Evolutionary conservation across 2,888 invertebrate genomes (phyloP), one percentile per base, ranked within the genome.

Genomic region (Gastracanthus pulcherrimus): DNA sequence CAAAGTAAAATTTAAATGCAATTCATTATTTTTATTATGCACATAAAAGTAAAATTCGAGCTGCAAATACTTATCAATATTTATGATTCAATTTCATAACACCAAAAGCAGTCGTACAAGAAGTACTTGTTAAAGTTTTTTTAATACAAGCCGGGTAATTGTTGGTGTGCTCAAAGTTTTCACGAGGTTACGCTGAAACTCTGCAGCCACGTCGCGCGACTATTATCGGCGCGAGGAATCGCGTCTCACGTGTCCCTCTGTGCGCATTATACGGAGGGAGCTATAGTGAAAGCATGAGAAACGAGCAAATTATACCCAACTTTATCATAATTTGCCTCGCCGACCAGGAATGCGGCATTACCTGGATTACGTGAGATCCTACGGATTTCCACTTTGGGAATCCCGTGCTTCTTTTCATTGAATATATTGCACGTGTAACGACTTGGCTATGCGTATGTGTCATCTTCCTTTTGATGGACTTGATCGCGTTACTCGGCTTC

Each of bases 241-340:
- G 67, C 38, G 51, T 78, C 81, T 78, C 82, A 67, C 82, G 75
- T 76, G 84, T 85, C 84, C 84, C 83, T 79, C 81, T 84, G 60
- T 81, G 45, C 66, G 29, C 26, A 62, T 31, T 29, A 16, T 29
- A n/a, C 3, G 19, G 2, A 31, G n/a, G 9, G n/a, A n/a, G n/a
- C n/a, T 4, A 6, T 51, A 76, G 87, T 86, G 87, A 88, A 87
- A 87, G 86, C 86, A 85, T 87, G 86, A 88, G 85, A 87, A 87
- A 88, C 87, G 88, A 85, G 83, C 83, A 82, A 86, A 88, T 88
- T 87, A 88, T 87, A 85, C 86, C 84, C 82, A 84, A 86, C 85
- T 86, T 87, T 86, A 87, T 85, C 87, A 85, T 88, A 87, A 88
- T 85, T 88, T 85, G 84, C 82, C 81, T 48, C 23, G n/a, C 38